Conservation (phyloP, 2,113 vertebrate genomes). For the Oophaga pumilio region DNA sequence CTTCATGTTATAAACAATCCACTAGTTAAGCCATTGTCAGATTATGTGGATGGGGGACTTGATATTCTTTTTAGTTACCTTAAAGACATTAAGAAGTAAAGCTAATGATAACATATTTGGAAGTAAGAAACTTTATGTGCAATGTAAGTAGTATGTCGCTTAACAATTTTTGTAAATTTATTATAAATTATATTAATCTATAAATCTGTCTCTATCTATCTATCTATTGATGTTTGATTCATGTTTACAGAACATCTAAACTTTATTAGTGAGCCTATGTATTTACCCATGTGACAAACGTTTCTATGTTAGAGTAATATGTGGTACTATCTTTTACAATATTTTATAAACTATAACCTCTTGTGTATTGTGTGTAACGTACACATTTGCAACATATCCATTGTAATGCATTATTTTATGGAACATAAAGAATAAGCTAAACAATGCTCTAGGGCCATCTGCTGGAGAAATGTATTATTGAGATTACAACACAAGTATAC, state of each 20-base stretch:
- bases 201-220: no score
- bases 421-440: neutral
- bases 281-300: neutral
- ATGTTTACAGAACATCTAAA: neutral
- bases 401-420: neutral
- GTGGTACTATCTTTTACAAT: neutral
- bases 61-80: constrained; percentile 86
- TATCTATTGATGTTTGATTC: no score
- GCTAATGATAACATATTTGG: neutral
- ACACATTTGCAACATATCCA: neutral
- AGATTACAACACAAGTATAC: no score
- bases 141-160: neutral
- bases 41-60: constrained; percentile 84
- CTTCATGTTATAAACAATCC: constrained; percentile 91
- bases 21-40: constrained; percentile 83
- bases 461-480: neutral
- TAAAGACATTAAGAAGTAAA: constrained; percentile 78
- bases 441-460: constrained; percentile 20
- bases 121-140: neutral
- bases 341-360: neutral
- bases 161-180: no score
- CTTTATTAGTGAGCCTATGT: neutral
- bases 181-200: no score
- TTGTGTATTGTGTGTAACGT: neutral
- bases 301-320: no score